Evolutionary conservation across 2,797 vertebrate species (phyloP), one percentile per base, ranked within the genome.

Genomic region (Pyrocephalus nanus): DNA sequence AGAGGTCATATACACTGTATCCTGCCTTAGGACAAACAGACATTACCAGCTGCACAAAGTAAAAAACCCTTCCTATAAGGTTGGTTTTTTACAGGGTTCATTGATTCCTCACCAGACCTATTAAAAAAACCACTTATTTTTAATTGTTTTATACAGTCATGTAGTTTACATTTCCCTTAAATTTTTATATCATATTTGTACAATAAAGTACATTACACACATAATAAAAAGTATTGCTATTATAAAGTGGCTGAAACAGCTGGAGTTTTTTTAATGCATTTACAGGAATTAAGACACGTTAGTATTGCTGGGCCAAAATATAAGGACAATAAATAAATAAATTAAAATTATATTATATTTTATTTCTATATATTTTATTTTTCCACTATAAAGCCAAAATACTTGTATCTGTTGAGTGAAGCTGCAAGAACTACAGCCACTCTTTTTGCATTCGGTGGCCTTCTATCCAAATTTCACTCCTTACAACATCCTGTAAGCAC

Each of bases 121-220:
- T 40, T 60, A n/a, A 9, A 64, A 83, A 79, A 47, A 6, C 12
- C 26, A 29, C 21, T 8, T 58, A 10, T 40, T 86, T 82, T 32
- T 2, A 69, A 66, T 53, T 43, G 23, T 16, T 90, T 87, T 69
- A 77, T n/a, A 47, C 23, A 75, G 14, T 61, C 47, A 57, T 13
- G 32, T 32, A 42, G 22, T 67, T 86, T 30, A 66, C 9, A 40
- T 15, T 75, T 75, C 14, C 42, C 65, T 57, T 15, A 26, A 75
- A 65, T 26, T 12, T 51, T 72, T 17, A 22, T 29, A 20, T 26
- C 57, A 29, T 42, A 42, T 51, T 61, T 47, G 13, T 50, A 62
- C 9, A 58, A 38, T 29, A 43, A 57, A 2, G 0, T n/a, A n/a
- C 11, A 64, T 47, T 51, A 51, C 4, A 11, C 11, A 78, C 0